These are phyloP conservation scores for Bathynomus jamesi DNA, from an alignment of 1,140 invertebrate species.

Conservation along the genomic window DNA sequence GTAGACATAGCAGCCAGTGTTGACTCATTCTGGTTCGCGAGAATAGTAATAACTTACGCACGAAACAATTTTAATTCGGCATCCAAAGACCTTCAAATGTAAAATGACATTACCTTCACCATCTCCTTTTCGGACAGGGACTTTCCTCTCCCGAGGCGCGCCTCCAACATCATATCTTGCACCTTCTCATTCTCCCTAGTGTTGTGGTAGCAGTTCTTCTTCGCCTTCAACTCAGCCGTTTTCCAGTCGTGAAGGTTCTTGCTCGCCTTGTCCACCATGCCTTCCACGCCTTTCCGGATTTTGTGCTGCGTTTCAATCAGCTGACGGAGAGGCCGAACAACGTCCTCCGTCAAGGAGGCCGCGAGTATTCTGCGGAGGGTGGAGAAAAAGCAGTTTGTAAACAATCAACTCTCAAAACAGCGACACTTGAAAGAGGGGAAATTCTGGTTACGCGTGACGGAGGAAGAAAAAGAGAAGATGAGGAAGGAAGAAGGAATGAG, in stretches of 20 bases:
- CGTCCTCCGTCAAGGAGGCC: constrained; percentile 68
- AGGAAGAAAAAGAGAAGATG: not conserved
- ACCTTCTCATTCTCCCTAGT: constrained; percentile 80
- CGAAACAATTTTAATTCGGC: too few species aligned
- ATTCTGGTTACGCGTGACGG: not conserved
- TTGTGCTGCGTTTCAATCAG: constrained; percentile 63
- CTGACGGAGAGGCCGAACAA: constrained; percentile 75
- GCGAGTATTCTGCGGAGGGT: constrained; percentile 66
- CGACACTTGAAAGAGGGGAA: too few species aligned
- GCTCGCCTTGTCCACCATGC: constrained; percentile 74
- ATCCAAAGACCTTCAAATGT: not conserved
- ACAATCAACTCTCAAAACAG: too few species aligned
- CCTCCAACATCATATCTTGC: constrained; percentile 56
- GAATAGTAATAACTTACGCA: too few species aligned
- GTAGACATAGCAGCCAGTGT: too few species aligned
- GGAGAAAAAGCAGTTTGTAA: too few species aligned
- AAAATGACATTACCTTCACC: constrained; percentile 46
- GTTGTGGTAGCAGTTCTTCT: constrained; percentile 71
- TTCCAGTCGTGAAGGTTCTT: constrained; percentile 75
- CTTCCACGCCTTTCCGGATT: constrained; percentile 63
- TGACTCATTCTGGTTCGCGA: too few species aligned
- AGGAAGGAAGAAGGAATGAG: not conserved
- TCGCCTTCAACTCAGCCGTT: constrained; percentile 66
- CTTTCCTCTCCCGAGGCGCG: constrained; percentile 42
- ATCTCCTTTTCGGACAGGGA: constrained; percentile 59